phyloP scores from a whole-genome alignment of 2,113 vertebrate genomes.

The Lophochroa leadbeateri region DNA sequence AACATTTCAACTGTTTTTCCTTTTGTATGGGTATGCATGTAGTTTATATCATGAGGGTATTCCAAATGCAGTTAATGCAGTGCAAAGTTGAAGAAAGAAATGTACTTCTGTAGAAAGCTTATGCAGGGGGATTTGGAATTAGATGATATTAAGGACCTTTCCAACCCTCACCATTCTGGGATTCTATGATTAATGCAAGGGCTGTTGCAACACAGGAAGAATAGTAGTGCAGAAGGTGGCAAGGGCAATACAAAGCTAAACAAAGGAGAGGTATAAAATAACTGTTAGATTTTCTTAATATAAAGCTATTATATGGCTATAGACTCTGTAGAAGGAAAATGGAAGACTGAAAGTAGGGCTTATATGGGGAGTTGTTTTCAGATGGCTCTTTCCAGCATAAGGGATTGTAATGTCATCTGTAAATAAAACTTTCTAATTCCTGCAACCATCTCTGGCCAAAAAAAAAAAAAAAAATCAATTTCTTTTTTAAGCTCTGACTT shows the following conservation, averaged over 20 bases:
- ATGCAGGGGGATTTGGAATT: background rate
- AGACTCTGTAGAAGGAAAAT: background rate
- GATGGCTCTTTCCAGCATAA: background rate
- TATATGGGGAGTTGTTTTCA: background rate
- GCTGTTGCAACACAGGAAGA: background rate
- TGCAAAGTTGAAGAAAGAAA: background rate
- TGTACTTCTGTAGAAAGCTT: background rate
- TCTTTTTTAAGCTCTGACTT: background rate
- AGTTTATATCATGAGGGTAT: background rate
- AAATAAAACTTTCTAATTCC: background rate
- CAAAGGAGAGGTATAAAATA: background rate
- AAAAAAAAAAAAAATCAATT: background rate
- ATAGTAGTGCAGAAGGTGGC: background rate
- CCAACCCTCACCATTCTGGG: background rate
- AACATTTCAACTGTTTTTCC: background rate
- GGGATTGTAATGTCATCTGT: background rate
- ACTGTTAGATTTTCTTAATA: background rate
- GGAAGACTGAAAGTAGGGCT: background rate
- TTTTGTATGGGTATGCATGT: background rate
- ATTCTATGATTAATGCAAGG: background rate
- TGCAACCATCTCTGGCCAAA: background rate
- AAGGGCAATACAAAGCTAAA: background rate
- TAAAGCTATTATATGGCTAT: background rate
- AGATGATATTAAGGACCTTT: background rate
- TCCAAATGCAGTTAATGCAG: background rate